A percentile compares a stretch with the other conserved stretches of the same genome.
Conservation (phyloP, 1,140 invertebrate genomes). For the Cydia amplana region DNA sequence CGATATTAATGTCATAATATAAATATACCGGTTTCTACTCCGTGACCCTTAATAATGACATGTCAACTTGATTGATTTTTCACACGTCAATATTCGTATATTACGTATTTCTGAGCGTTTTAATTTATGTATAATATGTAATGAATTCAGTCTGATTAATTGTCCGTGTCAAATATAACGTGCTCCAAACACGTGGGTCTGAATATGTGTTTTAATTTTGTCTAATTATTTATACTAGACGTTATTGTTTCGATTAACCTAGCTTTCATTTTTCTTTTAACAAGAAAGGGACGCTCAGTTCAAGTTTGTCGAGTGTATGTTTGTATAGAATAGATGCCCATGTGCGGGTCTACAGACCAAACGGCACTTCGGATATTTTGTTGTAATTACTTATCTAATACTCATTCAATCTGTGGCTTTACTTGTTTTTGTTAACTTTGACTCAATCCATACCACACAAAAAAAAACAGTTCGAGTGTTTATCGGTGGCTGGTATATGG, state of each 20-base stretch:
- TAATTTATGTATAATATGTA: background rate
- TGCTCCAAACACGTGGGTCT: background rate
- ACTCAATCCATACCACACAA: too few species aligned
- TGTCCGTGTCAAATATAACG: constrained; percentile 1
- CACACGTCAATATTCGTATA: background rate
- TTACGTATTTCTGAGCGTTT: background rate
- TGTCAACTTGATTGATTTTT: background rate
- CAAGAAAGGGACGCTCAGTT: background rate
- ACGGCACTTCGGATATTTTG: too few species aligned
- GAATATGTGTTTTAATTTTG: background rate
- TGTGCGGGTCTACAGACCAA: too few species aligned
- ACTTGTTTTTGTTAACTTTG: too few species aligned
- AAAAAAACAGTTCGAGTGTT: too few species aligned
- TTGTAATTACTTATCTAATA: too few species aligned
- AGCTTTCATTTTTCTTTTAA: background rate
- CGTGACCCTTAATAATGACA: background rate
- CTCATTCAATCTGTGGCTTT: too few species aligned
- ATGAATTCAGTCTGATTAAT: constrained; percentile 24
- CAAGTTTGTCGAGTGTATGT: background rate
- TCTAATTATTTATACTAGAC: background rate
- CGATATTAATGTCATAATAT: background rate
- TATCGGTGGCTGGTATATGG: background rate
- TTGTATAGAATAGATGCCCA: too few species aligned
- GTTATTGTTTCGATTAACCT: background rate
- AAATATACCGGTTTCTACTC: background rate